These are phyloP conservation scores for Vanessa cardui DNA, from an alignment of 2,888 invertebrate species.

Conservation along the genomic window DNA sequence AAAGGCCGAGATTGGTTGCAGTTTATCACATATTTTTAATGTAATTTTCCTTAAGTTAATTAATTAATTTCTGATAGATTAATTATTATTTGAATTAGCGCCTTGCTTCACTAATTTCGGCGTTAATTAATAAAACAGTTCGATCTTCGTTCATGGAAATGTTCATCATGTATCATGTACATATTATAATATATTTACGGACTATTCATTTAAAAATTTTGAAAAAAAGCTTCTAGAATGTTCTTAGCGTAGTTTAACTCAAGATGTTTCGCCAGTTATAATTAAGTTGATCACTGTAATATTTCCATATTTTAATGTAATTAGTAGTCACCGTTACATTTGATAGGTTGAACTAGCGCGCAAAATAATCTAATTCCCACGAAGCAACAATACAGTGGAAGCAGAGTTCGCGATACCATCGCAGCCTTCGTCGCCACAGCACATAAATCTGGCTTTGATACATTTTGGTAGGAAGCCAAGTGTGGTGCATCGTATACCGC, in stretches of 20 bases:
- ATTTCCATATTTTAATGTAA: not conserved
- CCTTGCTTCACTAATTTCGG: no score
- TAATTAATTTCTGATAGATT: not conserved
- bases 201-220: no score
- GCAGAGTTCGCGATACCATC: constrained; percentile 67
- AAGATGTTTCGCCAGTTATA: no score
- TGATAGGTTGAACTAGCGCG: constrained; percentile 48
- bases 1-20: constrained; percentile 31
- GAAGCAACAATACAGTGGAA: constrained; percentile 56
- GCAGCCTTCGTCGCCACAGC: constrained; percentile 70
- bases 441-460: constrained; percentile 81
- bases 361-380: constrained; percentile 65
- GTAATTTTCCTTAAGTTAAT: not conserved
- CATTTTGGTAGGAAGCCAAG: constrained; percentile 80
- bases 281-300: not conserved
- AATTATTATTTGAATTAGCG: no score
- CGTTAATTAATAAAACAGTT: no score
- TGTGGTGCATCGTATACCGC: constrained; percentile 40
- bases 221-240: no score
- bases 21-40: constrained; percentile 24
- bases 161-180: no score
- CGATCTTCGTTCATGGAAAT: no score
- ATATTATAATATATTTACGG: no score
- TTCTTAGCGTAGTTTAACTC: no score
- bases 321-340: constrained; percentile 45